Evolutionary conservation across 1,140 invertebrate genomes (phyloP), one percentile per base, ranked within the genome.

Genomic region (Cataglyphis hispanica): DNA sequence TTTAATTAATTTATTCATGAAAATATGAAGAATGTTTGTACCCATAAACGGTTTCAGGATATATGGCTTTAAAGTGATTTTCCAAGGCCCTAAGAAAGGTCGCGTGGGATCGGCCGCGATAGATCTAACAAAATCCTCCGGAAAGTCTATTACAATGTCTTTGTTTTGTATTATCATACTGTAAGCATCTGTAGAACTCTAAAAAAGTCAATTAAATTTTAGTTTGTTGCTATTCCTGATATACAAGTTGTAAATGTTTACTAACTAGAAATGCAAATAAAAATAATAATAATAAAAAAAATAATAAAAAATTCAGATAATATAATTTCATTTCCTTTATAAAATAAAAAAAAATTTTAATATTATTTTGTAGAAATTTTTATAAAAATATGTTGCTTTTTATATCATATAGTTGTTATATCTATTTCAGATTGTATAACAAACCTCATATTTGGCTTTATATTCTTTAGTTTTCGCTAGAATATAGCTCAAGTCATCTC

Each of bases 81-180:
- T 96, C 98, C 98, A 99, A 10, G 97, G 98, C 10, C 97, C 98
- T 91, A 95, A 95, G n/a, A 94, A 93, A 1, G 96, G 96, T 84
- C 97, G 95, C 1, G 74, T 89, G 53, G 95, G 93, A 93, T 98
- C 96, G 3, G 94, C 88, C 1, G 97, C 96, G 90, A 98, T 97
- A 1, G 95, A 92, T 92, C 97, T 96, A 2, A 98, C 94, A 60
- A 98, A 92, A 25, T 96, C 95, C 25, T 96, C 93, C 1, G 98
- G 98, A 94, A 98, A 98, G 88, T 98, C 97, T 89, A 95, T 95
- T 0, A 98, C 95, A 56, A 97, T 74, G 46, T 94, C 93, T 63
- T 95, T 95, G 95, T 98, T 97, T 2, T 94, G 95, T 80, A 98
- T 96, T 5, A 94, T 96, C 90, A 97, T 96, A 19, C 94, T 95